Percentiles rank a stretch among this genome's conserved stretches.
Conservation (phyloP, 2,113 vertebrate species). For the Prietella phreatophila region DNA sequence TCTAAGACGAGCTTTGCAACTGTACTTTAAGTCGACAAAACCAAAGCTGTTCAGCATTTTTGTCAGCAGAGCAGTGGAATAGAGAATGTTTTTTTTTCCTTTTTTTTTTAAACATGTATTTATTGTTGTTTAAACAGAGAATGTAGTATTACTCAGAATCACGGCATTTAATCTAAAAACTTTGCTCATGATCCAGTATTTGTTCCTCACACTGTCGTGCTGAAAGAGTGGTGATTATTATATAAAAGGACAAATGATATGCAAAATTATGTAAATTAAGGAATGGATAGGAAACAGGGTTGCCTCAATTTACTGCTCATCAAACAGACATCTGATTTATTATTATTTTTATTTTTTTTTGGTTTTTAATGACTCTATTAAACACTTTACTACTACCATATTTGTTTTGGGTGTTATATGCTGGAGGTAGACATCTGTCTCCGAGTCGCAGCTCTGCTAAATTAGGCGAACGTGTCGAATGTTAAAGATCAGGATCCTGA, state of each 20-base stretch:
- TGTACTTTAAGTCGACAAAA: slow-evolving; percentile 27
- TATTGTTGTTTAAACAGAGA: background rate
- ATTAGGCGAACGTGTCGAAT: background rate
- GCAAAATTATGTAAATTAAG: slow-evolving; percentile 38
- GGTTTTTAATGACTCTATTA: slow-evolving; percentile 12
- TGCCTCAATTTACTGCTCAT: slow-evolving; percentile 23
- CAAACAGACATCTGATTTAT: slow-evolving; percentile 6
- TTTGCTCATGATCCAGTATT: background rate
- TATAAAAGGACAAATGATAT: slow-evolving; percentile 38
- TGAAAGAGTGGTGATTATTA: slow-evolving; percentile 21
- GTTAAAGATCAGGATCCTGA: slow-evolving; percentile 9
- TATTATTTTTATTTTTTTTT: background rate
- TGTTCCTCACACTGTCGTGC: slow-evolving; percentile 13
- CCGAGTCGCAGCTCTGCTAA: background rate
- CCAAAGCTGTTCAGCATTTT: slow-evolving; percentile 37
- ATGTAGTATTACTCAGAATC: background rate
- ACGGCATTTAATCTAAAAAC: background rate
- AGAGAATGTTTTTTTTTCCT: background rate
- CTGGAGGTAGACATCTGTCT: slow-evolving; percentile 12
- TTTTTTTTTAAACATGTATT: background rate
- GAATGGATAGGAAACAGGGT: slow-evolving; percentile 1
- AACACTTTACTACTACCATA: slow-evolving; percentile 19
- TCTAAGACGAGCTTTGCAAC: background rate
- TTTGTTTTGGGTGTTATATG: slow-evolving; percentile 18
- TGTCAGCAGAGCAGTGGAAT: slow-evolving; percentile 19